A percentile compares a stretch with the other conserved stretches of the same genome.
Conservation (phyloP, 2,797 vertebrate genomes). For the Psittacula derbiana region DNA sequence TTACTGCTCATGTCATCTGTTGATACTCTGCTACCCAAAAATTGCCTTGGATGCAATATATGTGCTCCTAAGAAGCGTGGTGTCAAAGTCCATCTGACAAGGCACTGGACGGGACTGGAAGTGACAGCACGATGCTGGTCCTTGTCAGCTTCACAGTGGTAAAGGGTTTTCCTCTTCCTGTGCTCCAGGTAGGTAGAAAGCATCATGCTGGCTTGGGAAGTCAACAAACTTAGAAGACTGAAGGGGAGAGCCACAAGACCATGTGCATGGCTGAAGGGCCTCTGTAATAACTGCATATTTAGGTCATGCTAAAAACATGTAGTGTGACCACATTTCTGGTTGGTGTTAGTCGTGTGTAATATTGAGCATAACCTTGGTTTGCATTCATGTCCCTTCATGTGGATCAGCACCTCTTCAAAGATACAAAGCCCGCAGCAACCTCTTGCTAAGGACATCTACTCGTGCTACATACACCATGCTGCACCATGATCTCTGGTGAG, state of each 20-base stretch:
- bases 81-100: neutral
- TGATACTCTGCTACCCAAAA: neutral
- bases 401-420: neutral
- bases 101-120: neutral
- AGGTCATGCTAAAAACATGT: neutral
- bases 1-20: neutral
- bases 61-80: neutral
- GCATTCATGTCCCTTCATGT: neutral
- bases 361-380: neutral
- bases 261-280: neutral
- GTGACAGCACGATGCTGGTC: neutral
- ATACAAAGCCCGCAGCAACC: neutral
- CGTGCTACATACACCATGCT: accelerated
- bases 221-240: neutral
- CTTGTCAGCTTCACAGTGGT: neutral
- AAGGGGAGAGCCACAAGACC: neutral
- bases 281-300: neutral
- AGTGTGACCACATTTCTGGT: neutral
- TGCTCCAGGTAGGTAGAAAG: neutral
- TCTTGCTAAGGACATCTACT: neutral
- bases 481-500: neutral
- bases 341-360: neutral
- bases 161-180: neutral
- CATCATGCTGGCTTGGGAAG: accelerated
- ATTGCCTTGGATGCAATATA: neutral